Conservation (phyloP, 2,888 invertebrate genomes). For the Abrostola triplasia region DNA sequence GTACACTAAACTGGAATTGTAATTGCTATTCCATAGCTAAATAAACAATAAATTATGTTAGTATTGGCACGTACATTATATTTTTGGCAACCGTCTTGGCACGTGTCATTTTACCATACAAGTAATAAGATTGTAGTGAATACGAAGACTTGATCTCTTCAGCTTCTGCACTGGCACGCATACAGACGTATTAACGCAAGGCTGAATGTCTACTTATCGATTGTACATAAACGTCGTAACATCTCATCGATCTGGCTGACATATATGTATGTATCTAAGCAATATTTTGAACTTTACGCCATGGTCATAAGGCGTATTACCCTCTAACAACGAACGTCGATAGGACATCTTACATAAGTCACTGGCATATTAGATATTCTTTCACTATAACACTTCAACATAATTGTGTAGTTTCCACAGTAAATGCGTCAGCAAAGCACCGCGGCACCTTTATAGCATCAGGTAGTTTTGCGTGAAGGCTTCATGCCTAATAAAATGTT, state of each 20-base stretch:
- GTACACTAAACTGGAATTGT: background rate
- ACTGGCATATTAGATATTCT: slow-evolving; percentile 43
- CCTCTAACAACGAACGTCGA: slow-evolving; percentile 17
- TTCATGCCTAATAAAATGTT: slow-evolving; percentile 73
- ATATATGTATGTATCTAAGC: slow-evolving; percentile 17
- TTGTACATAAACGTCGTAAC: slow-evolving; percentile 40
- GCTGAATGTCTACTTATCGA: slow-evolving; percentile 37
- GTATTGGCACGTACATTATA: slow-evolving; percentile 1
- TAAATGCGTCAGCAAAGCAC: slow-evolving; percentile 70
- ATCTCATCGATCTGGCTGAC: slow-evolving; percentile 28
- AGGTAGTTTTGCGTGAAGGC: slow-evolving; percentile 65
- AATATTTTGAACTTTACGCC: slow-evolving; percentile 23
- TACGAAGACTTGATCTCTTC: slow-evolving; percentile 14
- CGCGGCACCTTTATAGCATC: slow-evolving; percentile 69
- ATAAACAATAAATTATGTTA: background rate
- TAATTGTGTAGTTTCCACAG: slow-evolving; percentile 58
- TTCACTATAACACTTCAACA: slow-evolving; percentile 50
- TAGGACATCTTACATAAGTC: slow-evolving; percentile 39
- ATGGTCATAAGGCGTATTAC: slow-evolving; percentile 32
- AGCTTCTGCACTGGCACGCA: slow-evolving; percentile 3
- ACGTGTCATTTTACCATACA: slow-evolving; percentile 21
- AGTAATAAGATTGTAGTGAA: slow-evolving; percentile 11
- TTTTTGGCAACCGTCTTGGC: slow-evolving; percentile 32
- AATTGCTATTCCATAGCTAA: background rate
- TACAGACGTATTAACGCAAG: slow-evolving; percentile 14